Conservation (phyloP, 2,113 vertebrate species). For the Poecilia latipinna region DNA sequence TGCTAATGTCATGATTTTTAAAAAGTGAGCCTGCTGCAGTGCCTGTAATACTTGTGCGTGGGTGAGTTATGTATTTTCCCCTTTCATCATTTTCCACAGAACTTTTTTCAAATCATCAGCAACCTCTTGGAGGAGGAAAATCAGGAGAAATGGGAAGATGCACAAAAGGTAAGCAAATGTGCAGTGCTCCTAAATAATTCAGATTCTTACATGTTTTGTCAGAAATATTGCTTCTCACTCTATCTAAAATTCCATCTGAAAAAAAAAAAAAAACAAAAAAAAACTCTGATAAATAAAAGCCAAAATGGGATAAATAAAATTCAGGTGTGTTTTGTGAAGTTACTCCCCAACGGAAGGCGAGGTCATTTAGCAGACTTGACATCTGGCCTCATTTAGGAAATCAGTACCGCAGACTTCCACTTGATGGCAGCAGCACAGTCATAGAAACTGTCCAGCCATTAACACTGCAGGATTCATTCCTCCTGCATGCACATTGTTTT, state of each 20-base stretch:
- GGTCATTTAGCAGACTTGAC: conserved; percentile 56
- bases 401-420: conserved; percentile 65
- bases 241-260: conserved; percentile 8
- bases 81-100: conserved; percentile 83
- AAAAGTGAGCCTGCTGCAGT: conserved; percentile 49
- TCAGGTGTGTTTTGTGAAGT: conserved; percentile 22
- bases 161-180: conserved; percentile 89
- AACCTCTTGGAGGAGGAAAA: conserved; percentile 99
- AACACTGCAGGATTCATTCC: conserved; percentile 48
- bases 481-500: conserved; percentile 36
- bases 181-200: conserved; percentile 52
- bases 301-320: conserved; percentile 27
- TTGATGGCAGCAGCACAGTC: conserved; percentile 76
- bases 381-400: conserved; percentile 61
- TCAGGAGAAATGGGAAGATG: conserved; percentile 98
- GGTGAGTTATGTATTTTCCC: conserved; percentile 44
- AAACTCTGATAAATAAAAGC: too few relatives aligned
- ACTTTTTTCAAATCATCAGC: conserved; percentile 99
- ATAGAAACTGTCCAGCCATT: conserved; percentile 46
- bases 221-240: conserved; percentile 15
- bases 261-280: background rate
- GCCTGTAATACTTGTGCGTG: conserved; percentile 50
- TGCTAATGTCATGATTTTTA: conserved; percentile 43
- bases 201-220: conserved; percentile 17
- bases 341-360: conserved; percentile 28